phyloP scores from a whole-genome alignment of 2,888 invertebrate species.

The Platerodrilus igneus region DNA sequence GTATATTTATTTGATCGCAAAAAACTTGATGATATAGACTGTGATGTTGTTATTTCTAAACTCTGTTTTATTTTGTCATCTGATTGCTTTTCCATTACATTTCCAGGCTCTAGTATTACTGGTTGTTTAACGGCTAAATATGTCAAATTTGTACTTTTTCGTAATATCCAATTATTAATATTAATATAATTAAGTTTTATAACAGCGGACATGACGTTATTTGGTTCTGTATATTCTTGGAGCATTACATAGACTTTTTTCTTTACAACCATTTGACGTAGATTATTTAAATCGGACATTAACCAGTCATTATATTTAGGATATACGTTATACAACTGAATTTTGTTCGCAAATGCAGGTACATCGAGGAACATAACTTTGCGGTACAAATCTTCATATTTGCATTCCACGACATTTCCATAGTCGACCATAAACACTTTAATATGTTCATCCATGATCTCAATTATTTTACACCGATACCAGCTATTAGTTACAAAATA shows the following conservation, averaged over 20 bases:
- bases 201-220: conserved; percentile 4
- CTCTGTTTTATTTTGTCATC: too few species aligned
- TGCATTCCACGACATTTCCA: conserved; percentile 69
- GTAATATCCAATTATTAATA: conserved; percentile 14
- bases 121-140: not conserved
- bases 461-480: conserved; percentile 64
- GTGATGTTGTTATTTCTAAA: too few species aligned
- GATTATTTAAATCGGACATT: conserved; percentile 54
- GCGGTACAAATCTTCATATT: conserved; percentile 55
- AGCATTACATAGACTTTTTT: conserved; percentile 8
- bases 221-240: too few species aligned
- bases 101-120: too few species aligned
- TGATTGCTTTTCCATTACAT: conserved; percentile 42
- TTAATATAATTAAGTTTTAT: conserved; percentile 11
- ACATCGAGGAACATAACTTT: conserved; percentile 60
- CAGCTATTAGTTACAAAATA: conserved; percentile 62
- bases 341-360: conserved; percentile 62
- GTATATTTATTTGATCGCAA: too few species aligned
- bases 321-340: conserved; percentile 53
- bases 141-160: conserved; percentile 12
- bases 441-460: conserved; percentile 48
- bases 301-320: conserved; percentile 52
- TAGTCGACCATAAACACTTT: conserved; percentile 74
- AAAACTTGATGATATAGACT: too few species aligned
- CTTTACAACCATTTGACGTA: conserved; percentile 58